Percentiles rank a stretch among this genome's conserved stretches.
phyloP scores from a whole-genome alignment of 2,113 vertebrate genomes.

The Bubo scandiacus region DNA sequence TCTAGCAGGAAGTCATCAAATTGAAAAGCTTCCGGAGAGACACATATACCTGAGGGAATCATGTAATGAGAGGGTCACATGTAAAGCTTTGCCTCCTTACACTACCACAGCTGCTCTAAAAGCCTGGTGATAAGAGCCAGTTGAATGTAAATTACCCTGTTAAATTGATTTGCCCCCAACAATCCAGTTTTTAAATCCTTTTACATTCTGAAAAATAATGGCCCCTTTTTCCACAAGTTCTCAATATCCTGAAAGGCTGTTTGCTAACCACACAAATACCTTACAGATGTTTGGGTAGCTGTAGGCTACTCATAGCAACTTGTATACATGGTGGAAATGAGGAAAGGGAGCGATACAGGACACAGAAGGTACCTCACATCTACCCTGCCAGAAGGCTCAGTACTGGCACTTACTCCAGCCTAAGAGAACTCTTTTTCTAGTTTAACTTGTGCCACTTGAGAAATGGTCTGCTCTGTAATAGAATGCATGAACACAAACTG shows the following conservation, averaged over 20 bases:
- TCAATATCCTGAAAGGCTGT: not conserved
- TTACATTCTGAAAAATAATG: not conserved
- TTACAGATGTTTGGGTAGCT: not conserved
- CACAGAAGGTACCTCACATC: not conserved
- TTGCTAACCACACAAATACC: not conserved
- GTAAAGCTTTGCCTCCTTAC: not conserved
- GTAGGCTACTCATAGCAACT: not conserved
- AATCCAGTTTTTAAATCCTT: not conserved
- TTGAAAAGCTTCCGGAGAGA: not conserved
- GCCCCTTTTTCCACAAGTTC: not conserved
- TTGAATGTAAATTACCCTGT: fast-evolving
- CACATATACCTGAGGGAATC: not conserved
- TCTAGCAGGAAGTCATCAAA: not conserved
- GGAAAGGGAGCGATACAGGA: not conserved
- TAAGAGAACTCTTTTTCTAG: not conserved
- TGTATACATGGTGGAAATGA: not conserved
- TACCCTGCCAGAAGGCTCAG: not conserved
- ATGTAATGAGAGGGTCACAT: fast-evolving
- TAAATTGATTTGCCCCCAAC: not conserved
- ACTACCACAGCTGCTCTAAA: not conserved
- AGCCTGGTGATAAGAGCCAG: not conserved
- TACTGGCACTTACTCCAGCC: not conserved
- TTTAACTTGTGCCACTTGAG: not conserved
- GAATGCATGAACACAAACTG: not conserved
- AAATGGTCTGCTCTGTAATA: not conserved